phyloP scores from a whole-genome alignment of 2,888 invertebrate species.

The Caenorhabditis sinica region DNA sequence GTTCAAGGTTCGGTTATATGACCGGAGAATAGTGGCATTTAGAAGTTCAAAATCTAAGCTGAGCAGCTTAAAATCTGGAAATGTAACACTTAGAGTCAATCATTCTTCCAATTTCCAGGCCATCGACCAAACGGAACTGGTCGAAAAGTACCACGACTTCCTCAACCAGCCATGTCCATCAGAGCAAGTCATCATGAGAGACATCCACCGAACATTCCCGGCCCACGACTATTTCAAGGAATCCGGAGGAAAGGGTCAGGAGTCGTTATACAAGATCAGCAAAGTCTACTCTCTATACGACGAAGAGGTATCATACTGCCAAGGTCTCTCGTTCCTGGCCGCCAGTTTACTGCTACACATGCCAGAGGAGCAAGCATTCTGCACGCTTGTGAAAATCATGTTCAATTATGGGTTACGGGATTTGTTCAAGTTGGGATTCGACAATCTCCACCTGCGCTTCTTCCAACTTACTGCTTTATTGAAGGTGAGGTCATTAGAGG shows the following conservation, averaged over 20 bases:
- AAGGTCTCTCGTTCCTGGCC: conserved; percentile 97
- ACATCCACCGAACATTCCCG: conserved; percentile 98
- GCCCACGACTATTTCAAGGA: conserved; percentile 96
- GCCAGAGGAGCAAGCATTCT: conserved; percentile 99
- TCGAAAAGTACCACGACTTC: conserved; percentile 89
- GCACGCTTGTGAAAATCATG: conserved; percentile 96
- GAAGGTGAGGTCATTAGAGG: conserved; percentile 87
- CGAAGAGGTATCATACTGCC: conserved; percentile 98
- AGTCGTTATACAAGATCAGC: conserved; percentile 95
- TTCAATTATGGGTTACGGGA: conserved; percentile 95
- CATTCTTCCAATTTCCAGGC: conserved; percentile 83
- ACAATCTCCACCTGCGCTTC: conserved; percentile 94
- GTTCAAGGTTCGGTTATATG: no score
- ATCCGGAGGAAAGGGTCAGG: conserved; percentile 94
- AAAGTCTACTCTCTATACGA: conserved; percentile 96
- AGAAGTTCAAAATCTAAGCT: no score
- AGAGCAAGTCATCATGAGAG: conserved; percentile 95
- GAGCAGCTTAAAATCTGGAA: no score
- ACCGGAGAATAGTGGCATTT: no score
- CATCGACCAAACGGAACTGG: conserved; percentile 89
- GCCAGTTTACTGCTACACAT: conserved; percentile 98
- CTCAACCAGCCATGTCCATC: conserved; percentile 91
- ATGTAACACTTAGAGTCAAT: no score
- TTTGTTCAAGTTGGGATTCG: conserved; percentile 94
- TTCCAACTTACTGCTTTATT: conserved; percentile 95